Conservation (phyloP, 2,797 vertebrate genomes). For the Rhynchonycteris naso region DNA sequence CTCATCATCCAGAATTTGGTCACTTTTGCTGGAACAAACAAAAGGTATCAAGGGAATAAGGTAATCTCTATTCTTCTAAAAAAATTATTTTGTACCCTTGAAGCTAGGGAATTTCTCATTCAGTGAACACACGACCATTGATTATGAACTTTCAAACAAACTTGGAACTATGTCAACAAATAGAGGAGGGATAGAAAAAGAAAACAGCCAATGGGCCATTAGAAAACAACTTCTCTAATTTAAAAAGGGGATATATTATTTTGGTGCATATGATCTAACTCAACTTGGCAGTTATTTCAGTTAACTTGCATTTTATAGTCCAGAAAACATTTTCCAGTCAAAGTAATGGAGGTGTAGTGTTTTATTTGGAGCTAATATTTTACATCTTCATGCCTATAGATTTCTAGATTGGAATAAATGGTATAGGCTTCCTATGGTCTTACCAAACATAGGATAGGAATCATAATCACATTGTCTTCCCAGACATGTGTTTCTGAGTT, state of each 20-base stretch:
- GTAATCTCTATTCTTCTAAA: not conserved
- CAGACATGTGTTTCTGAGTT: not conserved
- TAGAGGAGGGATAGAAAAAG: not conserved
- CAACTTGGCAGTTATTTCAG: not conserved
- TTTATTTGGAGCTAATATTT: not conserved
- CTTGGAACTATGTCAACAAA: not conserved
- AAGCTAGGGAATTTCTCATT: not conserved
- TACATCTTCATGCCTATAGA: not conserved
- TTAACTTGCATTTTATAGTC: not conserved
- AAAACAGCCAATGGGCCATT: not conserved
- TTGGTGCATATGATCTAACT: not conserved
- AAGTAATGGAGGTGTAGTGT: not conserved
- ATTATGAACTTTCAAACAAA: not conserved
- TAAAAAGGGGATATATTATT: not conserved
- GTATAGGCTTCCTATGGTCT: not conserved
- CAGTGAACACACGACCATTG: not conserved
- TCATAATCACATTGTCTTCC: not conserved
- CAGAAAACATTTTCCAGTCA: not conserved
- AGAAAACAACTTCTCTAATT: not conserved
- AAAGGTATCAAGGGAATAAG: not conserved
- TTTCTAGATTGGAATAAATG: not conserved
- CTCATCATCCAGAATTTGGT: not conserved
- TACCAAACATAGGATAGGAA: not conserved
- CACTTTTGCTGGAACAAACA: not conserved
- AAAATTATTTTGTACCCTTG: not conserved